These are phyloP conservation scores for Branchinecta lindahli DNA, from an alignment of 1,140 invertebrate genomes.

Conservation along the genomic window DNA sequence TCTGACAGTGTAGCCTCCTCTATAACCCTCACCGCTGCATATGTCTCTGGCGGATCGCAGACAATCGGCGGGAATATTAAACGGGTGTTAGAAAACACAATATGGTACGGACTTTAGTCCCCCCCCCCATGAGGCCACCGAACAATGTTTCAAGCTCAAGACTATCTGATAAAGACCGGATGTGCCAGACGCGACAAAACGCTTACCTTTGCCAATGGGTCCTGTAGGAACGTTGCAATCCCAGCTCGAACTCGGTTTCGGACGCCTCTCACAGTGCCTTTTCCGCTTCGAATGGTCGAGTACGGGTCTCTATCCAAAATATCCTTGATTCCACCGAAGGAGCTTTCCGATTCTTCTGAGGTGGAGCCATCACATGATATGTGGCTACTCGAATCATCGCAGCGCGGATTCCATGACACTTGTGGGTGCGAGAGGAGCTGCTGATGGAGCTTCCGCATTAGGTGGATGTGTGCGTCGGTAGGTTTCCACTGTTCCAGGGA, in stretches of 20 bases:
- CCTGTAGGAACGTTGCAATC: slow-evolving; percentile 78
- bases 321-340: slow-evolving; percentile 62
- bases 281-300: slow-evolving; percentile 61
- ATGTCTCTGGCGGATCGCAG: too few species aligned
- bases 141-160: too few species aligned
- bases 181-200: neutral
- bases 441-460: neutral
- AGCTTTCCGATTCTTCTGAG: neutral
- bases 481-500: slow-evolving; percentile 2
- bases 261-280: slow-evolving; percentile 78
- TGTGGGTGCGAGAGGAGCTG: neutral
- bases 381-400: neutral
- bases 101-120: too few species aligned
- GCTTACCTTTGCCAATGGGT: slow-evolving; percentile 51
- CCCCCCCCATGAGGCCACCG: too few species aligned
- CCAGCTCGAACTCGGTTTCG: slow-evolving; percentile 84
- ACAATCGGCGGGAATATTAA: too few species aligned
- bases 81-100: too few species aligned
- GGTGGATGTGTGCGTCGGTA: neutral
- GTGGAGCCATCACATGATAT: neutral
- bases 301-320: slow-evolving; percentile 45
- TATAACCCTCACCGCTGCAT: too few species aligned
- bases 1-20: too few species aligned
- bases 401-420: neutral
- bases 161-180: too few species aligned